Conservation (phyloP, 1,140 invertebrate genomes). For the Apis cerana region DNA sequence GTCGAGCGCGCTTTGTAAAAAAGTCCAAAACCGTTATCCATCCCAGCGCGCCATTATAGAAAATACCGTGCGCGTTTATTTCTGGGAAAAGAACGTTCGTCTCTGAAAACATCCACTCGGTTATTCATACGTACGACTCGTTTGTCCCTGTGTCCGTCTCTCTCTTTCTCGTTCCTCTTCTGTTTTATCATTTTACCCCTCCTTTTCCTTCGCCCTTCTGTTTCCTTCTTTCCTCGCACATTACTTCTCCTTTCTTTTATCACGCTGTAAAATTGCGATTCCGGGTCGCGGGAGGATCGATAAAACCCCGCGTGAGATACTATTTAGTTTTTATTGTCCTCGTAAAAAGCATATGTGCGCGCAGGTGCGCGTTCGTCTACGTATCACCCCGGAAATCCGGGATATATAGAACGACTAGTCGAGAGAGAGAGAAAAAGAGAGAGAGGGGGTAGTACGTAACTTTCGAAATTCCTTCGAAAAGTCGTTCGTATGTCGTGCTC, state of each 20-base stretch:
- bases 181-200: neutral
- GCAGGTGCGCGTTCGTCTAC: slow-evolving; percentile 33
- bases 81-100: slow-evolving; percentile 35
- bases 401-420: neutral
- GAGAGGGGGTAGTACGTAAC: slow-evolving; percentile 14
- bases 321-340: slow-evolving; percentile 74
- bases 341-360: slow-evolving; percentile 65
- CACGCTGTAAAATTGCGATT: slow-evolving; percentile 65
- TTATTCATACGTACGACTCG: slow-evolving; percentile 45
- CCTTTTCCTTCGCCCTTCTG: neutral
- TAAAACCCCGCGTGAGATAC: slow-evolving; percentile 62
- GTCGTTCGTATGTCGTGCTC: neutral
- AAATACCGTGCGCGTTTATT: slow-evolving; percentile 47
- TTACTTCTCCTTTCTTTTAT: slow-evolving; percentile 40
- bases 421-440: neutral
- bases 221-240: slow-evolving; percentile 10
- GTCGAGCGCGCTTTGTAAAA: slow-evolving; percentile 35
- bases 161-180: neutral
- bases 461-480: slow-evolving; percentile 30
- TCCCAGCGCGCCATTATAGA: slow-evolving; percentile 41
- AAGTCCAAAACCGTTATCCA: slow-evolving; percentile 41
- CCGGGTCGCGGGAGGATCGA: slow-evolving; percentile 57
- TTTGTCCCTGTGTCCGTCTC: neutral
- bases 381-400: slow-evolving; percentile 31
- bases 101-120: slow-evolving; percentile 46